Percentiles rank a stretch among this genome's conserved stretches.
Evolutionary conservation across 2,797 vertebrate genomes (phyloP).

Genomic region (Tragopan temminckii): DNA sequence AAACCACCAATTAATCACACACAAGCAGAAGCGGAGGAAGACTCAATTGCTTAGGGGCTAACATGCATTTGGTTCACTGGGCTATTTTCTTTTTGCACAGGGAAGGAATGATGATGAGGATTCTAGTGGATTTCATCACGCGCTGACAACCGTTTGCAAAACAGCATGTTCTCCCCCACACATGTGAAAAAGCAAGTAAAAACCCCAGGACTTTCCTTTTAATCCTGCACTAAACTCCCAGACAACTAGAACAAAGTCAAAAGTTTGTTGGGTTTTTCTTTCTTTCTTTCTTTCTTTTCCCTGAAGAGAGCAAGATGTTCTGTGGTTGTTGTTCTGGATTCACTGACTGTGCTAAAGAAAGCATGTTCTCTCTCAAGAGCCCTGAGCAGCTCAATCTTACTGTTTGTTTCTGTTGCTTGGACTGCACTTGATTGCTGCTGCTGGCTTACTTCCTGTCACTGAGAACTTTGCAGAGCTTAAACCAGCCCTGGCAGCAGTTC

Average conservation of each 20-base stretch:
- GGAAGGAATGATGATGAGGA: not conserved
- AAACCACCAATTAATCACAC: not conserved
- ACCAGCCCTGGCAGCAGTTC: not conserved
- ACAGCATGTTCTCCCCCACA: not conserved
- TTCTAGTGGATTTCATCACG: not conserved
- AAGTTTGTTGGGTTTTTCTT: not conserved
- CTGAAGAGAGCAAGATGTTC: not conserved
- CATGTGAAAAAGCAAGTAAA: not conserved
- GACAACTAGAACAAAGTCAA: not conserved
- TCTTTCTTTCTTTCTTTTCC: not conserved
- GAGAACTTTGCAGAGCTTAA: not conserved
- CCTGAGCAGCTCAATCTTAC: not conserved
- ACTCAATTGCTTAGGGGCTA: not conserved
- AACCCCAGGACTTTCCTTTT: not conserved
- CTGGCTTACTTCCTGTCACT: not conserved
- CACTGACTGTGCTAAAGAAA: not conserved
- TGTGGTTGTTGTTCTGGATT: not conserved
- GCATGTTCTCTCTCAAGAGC: not conserved
- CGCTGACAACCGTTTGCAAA: not conserved
- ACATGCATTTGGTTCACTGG: not conserved
- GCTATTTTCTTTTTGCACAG: not conserved
- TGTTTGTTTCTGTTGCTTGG: not conserved
- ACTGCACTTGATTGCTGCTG: not conserved
- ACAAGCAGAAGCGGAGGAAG: not conserved
- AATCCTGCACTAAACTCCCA: not conserved